A percentile compares a stretch with the other conserved stretches of the same genome.
These are phyloP conservation scores for Fragum whitleyi DNA, from an alignment of 2,888 invertebrate species.

Conservation along the genomic window DNA sequence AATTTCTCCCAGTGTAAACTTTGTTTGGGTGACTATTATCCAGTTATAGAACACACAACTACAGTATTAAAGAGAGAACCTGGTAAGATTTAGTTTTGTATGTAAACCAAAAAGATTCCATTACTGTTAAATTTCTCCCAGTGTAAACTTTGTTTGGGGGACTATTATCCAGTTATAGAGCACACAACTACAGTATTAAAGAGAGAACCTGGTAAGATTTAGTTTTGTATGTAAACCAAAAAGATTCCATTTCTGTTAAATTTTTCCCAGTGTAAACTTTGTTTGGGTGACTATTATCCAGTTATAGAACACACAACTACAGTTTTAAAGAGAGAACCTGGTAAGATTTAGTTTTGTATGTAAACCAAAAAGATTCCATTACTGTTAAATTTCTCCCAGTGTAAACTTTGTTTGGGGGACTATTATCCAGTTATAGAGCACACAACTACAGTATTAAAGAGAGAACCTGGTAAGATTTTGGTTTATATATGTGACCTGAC, in stretches of 20 bases:
- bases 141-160: no score
- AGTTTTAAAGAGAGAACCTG: slow-evolving; percentile 92
- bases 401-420: slow-evolving; percentile 93
- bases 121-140: no score
- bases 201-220: no score
- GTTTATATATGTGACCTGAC: no score
- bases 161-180: no score
- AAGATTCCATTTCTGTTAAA: slow-evolving; percentile 95
- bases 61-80: slow-evolving; percentile 94
- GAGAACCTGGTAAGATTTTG: slow-evolving; percentile 89
- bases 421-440: slow-evolving; percentile 97
- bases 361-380: slow-evolving; percentile 93
- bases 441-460: slow-evolving; percentile 93
- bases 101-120: no score
- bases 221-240: slow-evolving; percentile 92
- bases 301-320: slow-evolving; percentile 96
- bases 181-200: no score
- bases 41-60: slow-evolving; percentile 95
- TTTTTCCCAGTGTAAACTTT: slow-evolving; percentile 95
- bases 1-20: slow-evolving; percentile 97
- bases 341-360: slow-evolving; percentile 86
- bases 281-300: slow-evolving; percentile 93
- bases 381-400: slow-evolving; percentile 95
- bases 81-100: slow-evolving; percentile 87
- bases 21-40: slow-evolving; percentile 93